Conservation (phyloP, 1,140 invertebrate genomes). For the Zaprionus ghesquierei region DNA sequence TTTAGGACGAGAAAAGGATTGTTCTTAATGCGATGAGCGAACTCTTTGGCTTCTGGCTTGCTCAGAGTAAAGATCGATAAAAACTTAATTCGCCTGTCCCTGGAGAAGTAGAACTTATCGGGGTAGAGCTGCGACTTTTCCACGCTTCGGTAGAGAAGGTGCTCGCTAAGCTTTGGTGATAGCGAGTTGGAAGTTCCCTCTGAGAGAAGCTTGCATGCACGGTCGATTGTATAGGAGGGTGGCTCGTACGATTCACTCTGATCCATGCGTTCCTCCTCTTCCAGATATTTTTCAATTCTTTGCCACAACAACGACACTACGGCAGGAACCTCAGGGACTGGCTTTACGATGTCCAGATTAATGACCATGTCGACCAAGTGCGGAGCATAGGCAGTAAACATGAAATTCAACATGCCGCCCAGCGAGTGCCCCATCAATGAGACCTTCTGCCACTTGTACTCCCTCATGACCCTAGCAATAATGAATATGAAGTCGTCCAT, state of each 20-base stretch:
- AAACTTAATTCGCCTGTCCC: constrained; percentile 85
- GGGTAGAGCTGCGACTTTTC: constrained; percentile 83
- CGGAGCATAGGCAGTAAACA: constrained; percentile 84
- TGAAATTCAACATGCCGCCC: constrained; percentile 85
- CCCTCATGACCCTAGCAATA: constrained; percentile 85
- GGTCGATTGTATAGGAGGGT: constrained; percentile 85
- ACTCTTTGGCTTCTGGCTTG: constrained; percentile 8
- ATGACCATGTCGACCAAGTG: constrained; percentile 85
- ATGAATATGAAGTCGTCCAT: constrained; percentile 84
- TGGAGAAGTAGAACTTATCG: constrained; percentile 85
- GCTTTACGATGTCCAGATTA: constrained; percentile 85
- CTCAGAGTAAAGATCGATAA: constrained; percentile 26
- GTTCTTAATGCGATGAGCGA: constrained; percentile 45
- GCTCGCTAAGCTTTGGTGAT: constrained; percentile 83
- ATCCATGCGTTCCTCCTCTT: constrained; percentile 51
- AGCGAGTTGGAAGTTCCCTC: constrained; percentile 83
- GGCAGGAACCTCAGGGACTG: neutral
- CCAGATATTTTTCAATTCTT: constrained; percentile 81
- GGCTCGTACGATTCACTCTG: constrained; percentile 78
- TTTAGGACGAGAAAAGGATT: constrained; percentile 69
- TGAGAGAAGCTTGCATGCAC: constrained; percentile 83
- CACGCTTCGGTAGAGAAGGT: constrained; percentile 85
- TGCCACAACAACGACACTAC: constrained; percentile 55
- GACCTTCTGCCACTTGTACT: constrained; percentile 87
- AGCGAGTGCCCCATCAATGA: constrained; percentile 87